Evolutionary conservation across 2,888 invertebrate genomes (phyloP).

Genomic region (Eupithecia subfuscata): DNA sequence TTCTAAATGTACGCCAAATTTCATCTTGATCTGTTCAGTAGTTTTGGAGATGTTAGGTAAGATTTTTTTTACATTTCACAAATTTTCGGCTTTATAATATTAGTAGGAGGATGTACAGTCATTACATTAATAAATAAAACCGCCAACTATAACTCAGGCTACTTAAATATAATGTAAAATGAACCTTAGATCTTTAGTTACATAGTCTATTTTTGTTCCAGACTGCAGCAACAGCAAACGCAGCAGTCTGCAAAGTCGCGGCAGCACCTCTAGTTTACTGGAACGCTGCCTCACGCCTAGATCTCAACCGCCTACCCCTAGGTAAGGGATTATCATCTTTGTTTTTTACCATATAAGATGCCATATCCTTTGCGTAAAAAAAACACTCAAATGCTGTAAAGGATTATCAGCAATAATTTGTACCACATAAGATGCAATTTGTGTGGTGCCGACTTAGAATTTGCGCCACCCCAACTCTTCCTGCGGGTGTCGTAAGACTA

Average conservation of each 20-base stretch:
- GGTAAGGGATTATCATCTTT: slow-evolving; percentile 72
- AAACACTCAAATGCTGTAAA: slow-evolving; percentile 58
- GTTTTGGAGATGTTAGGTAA: too few species aligned
- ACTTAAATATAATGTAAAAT: background rate
- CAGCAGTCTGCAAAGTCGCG: slow-evolving; percentile 95
- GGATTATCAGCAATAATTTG: background rate
- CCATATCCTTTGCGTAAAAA: background rate
- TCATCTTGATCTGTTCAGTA: too few species aligned
- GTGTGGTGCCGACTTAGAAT: too few species aligned
- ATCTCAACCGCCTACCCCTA: slow-evolving; percentile 96
- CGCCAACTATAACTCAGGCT: background rate
- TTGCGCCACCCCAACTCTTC: too few species aligned
- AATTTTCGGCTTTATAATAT: too few species aligned
- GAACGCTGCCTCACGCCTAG: slow-evolving; percentile 93
- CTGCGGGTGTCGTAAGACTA: too few species aligned
- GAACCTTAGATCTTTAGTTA: background rate
- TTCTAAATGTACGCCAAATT: too few species aligned
- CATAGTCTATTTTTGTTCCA: slow-evolving; percentile 51
- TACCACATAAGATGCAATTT: too few species aligned
- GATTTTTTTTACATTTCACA: too few species aligned
- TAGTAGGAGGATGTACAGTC: too few species aligned
- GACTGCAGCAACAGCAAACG: slow-evolving; percentile 94
- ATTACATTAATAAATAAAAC: background rate
- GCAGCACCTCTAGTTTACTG: slow-evolving; percentile 94
- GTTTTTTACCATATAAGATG: background rate